Conservation (phyloP, 2,888 invertebrate species). For the Leptura quadrifasciata region DNA sequence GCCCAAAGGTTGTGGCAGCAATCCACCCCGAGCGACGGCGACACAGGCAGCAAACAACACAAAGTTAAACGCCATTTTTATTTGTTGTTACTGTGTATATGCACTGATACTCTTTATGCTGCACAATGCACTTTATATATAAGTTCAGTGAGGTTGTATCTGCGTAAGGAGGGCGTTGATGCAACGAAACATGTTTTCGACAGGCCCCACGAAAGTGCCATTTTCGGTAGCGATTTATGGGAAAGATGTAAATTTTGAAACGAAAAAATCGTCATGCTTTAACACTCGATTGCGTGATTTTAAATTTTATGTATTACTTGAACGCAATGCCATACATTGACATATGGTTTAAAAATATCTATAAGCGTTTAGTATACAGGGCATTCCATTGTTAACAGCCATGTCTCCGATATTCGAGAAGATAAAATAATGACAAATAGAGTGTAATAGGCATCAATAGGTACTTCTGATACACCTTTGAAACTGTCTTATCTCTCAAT, state of each 20-base stretch:
- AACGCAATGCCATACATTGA: no score
- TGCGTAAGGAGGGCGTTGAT: neutral
- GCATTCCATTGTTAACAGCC: no score
- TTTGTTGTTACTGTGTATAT: neutral
- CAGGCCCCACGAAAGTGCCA: neutral
- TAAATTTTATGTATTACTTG: no score
- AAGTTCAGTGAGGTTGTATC: neutral
- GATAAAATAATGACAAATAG: no score
- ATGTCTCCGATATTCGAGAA: no score
- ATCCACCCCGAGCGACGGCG: neutral
- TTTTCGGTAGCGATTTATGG: neutral
- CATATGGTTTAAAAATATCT: no score
- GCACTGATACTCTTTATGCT: neutral
- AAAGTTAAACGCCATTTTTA: neutral
- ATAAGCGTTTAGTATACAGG: no score
- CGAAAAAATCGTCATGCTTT: no score
- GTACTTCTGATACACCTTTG: no score
- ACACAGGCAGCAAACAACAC: slow-evolving; percentile 30
- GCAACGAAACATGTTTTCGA: slow-evolving; percentile 1
- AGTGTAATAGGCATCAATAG: no score
- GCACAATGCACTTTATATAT: neutral
- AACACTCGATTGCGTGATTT: no score
- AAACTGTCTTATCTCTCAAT: no score
- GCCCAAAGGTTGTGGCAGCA: neutral
- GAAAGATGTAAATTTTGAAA: neutral